Percentiles rank a stretch among this genome's conserved stretches.
These are phyloP conservation scores for Scarus forsteni DNA, from an alignment of 2,797 vertebrate species.

Conservation along the genomic window DNA sequence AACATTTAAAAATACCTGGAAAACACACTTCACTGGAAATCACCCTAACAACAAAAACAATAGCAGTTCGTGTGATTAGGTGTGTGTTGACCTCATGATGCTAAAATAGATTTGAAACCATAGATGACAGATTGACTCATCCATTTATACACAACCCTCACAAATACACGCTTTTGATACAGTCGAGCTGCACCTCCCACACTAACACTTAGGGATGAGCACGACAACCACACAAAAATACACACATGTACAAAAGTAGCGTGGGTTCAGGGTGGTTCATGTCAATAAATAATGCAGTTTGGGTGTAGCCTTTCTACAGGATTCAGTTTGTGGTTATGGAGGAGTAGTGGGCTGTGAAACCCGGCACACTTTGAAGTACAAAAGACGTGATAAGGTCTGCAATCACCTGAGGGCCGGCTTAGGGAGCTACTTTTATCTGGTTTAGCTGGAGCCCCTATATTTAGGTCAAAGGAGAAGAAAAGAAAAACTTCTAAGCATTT, in stretches of 20 bases:
- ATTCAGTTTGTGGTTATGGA: conserved; percentile 38
- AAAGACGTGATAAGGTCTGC: conserved; percentile 35
- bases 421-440: conserved; percentile 26
- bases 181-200: not conserved
- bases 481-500: not conserved
- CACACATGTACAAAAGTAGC: conserved; percentile 10
- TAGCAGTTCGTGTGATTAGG: conserved; percentile 6
- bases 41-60: conserved; percentile 32
- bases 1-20: conserved; percentile 12
- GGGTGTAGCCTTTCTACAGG: conserved; percentile 51
- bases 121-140: conserved; percentile 10
- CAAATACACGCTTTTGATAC: not conserved
- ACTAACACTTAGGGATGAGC: not conserved
- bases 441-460: conserved; percentile 14
- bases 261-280: conserved; percentile 26
- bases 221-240: not conserved
- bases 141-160: not conserved
- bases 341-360: conserved; percentile 51
- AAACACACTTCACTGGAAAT: conserved; percentile 32
- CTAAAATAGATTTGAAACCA: conserved; percentile 10
- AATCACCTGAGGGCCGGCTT: conserved; percentile 32
- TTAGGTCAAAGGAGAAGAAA: not conserved
- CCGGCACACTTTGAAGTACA: conserved; percentile 49
- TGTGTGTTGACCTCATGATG: conserved; percentile 21
- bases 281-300: conserved; percentile 62